Base-by-base conservation (phyloP, 2,888 invertebrate genomes). In the Carterocephalus palaemon region DNA sequence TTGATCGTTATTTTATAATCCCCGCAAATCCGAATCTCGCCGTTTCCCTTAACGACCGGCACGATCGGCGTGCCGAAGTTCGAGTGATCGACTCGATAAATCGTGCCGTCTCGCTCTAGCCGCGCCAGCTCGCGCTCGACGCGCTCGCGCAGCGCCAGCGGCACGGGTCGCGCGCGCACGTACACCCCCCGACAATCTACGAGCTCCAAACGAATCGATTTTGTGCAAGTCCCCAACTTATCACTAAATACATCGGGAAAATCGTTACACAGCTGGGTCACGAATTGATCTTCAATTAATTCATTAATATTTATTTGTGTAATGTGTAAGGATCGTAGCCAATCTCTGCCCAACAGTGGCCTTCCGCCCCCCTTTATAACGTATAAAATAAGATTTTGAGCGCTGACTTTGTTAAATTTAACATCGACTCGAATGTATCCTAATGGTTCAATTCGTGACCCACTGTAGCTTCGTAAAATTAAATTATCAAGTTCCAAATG, bases 21-120 rank as follows among this genome's bases (percentile, higher is more conserved):
- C 0, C 59, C 57, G 15, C 59, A 60, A 1, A 62, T 53, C 0
- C 54, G 28, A 6, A 57, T 50, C 3, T 41, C 46, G 0, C 56
- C 53, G 13, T 47, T 49, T 13, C 1, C 4, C 23, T 63, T 60
- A 9, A 60, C 31, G 0, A 59, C 51, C 0, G 58, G 59, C 0
- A 60, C 59, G 4, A 60, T 62, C 3, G 56, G 60, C 1, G 56
- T 57, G 1, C 56, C 57, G 26, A 49, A 59, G 4, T 59, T 59
- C 0, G 54, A 58, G 23, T 47, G 12, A 1, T 58, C 57, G 0
- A 57, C 55, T 2, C 46, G 33, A 32, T 51, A 53, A 3, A 61
- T 54, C 2, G 54, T 29, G 1, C 53, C 57, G 1, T 60, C 60
- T 0, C 10, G 15, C 23, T 52, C 47, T 3, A 59, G 34, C 0